phyloP scores from a whole-genome alignment of 2,797 vertebrate genomes.

The Darevskia mixta region DNA sequence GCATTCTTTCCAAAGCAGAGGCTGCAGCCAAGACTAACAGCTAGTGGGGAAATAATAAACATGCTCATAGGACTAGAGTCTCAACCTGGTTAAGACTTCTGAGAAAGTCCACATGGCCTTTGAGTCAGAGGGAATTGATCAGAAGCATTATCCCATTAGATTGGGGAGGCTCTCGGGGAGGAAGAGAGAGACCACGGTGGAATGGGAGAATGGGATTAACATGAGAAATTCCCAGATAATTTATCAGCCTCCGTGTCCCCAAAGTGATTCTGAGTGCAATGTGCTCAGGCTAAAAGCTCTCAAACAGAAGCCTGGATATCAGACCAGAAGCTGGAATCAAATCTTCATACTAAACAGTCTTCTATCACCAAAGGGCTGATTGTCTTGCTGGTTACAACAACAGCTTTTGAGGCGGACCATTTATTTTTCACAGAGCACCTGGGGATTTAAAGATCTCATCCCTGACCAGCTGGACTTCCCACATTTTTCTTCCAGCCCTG shows the following conservation, averaged over 20 bases:
- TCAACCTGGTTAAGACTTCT: conserved; percentile 36
- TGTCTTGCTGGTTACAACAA: conserved; percentile 14
- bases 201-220: conserved; percentile 31
- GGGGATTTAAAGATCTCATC: neutral
- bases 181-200: conserved; percentile 1
- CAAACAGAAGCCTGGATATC: conserved; percentile 34
- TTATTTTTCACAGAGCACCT: conserved; percentile 4
- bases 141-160: conserved; percentile 24
- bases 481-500: neutral
- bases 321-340: conserved; percentile 19
- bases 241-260: conserved; percentile 18
- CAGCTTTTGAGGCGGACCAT: neutral
- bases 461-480: neutral
- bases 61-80: conserved; percentile 8
- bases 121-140: conserved; percentile 40
- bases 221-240: conserved; percentile 42
- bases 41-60: conserved; percentile 43
- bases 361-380: conserved; percentile 9
- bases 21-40: conserved; percentile 38
- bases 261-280: conserved; percentile 12
- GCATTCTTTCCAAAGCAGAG: conserved; percentile 28
- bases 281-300: conserved; percentile 24
- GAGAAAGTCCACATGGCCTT: conserved; percentile 47
- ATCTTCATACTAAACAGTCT: conserved; percentile 33
- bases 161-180: neutral